These are phyloP conservation scores for Atlantisia rogersi DNA, from an alignment of 2,113 vertebrate genomes.

Conservation along the genomic window DNA sequence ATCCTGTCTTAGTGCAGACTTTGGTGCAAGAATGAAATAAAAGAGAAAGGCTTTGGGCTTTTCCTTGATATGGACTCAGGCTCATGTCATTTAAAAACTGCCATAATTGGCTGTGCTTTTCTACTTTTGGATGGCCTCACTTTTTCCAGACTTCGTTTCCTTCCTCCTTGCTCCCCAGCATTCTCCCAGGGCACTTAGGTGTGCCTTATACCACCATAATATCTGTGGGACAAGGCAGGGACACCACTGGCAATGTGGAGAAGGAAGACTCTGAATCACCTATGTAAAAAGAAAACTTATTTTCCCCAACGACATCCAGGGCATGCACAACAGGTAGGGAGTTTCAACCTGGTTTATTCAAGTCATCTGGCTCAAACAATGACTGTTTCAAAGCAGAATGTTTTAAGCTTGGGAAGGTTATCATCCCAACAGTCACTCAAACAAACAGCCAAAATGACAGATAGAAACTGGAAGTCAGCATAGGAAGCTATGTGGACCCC, in stretches of 20 bases:
- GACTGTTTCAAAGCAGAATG: background rate
- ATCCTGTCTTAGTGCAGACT: background rate
- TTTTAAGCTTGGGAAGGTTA: background rate
- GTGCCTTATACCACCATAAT: background rate
- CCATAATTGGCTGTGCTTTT: background rate
- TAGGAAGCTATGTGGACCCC: background rate
- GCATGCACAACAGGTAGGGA: background rate
- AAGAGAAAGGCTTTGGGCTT: background rate
- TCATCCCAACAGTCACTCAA: background rate
- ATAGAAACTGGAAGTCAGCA: background rate
- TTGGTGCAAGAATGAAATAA: background rate
- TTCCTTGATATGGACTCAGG: background rate
- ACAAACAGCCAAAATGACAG: background rate
- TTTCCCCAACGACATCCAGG: background rate
- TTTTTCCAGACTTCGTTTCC: background rate
- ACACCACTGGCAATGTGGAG: background rate
- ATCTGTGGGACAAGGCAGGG: background rate
- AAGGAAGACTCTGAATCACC: background rate
- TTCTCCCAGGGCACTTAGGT: background rate
- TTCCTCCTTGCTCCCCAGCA: background rate
- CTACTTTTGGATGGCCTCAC: background rate
- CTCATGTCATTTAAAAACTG: background rate
- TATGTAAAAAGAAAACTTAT: background rate
- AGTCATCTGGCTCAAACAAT: background rate
- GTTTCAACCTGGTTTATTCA: background rate